Percentiles rank a stretch among this genome's conserved stretches.
These are phyloP conservation scores for Calycopis cecrops DNA, from an alignment of 1,140 invertebrate species.

Conservation along the genomic window DNA sequence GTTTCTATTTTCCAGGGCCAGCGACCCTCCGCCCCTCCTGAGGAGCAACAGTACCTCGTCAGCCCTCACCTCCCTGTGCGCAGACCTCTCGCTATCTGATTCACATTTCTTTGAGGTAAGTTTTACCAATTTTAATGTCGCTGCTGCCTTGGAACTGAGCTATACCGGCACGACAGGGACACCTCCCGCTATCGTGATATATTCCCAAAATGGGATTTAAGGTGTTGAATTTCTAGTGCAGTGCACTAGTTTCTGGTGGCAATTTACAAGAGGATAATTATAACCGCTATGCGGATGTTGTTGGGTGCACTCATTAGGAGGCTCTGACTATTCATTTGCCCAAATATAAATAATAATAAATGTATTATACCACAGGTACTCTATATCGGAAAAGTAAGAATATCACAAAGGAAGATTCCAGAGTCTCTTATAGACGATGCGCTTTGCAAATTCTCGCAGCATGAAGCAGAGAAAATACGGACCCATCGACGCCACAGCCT, in stretches of 20 bases:
- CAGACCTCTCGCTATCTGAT: constrained; percentile 87
- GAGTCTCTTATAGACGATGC: constrained; percentile 94
- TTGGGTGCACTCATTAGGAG: too few relatives aligned
- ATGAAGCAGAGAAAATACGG: constrained; percentile 83
- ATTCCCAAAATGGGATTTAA: too few relatives aligned
- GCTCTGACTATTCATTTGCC: too few relatives aligned
- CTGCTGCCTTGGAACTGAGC: too few relatives aligned
- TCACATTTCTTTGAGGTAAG: constrained; percentile 90
- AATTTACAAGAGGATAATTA: too few relatives aligned
- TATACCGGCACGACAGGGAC: too few relatives aligned
- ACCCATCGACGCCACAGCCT: constrained; percentile 70
- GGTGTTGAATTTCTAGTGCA: too few relatives aligned
- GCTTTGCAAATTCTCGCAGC: constrained; percentile 86
- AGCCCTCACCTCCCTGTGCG: constrained; percentile 81
- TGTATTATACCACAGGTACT: constrained; percentile 79
- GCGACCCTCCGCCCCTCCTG: constrained; percentile 51
- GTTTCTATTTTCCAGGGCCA: constrained; percentile 36
- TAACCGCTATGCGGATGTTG: too few relatives aligned
- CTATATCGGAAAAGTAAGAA: constrained; percentile 91
- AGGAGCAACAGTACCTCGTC: constrained; percentile 78
- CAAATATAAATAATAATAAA: too few relatives aligned
- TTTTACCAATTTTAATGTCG: too few relatives aligned
- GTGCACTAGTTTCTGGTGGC: too few relatives aligned
- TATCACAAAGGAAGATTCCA: constrained; percentile 89
- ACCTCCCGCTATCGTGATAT: too few relatives aligned